Conservation (phyloP, 2,797 vertebrate genomes). For the Poecile montanus region DNA sequence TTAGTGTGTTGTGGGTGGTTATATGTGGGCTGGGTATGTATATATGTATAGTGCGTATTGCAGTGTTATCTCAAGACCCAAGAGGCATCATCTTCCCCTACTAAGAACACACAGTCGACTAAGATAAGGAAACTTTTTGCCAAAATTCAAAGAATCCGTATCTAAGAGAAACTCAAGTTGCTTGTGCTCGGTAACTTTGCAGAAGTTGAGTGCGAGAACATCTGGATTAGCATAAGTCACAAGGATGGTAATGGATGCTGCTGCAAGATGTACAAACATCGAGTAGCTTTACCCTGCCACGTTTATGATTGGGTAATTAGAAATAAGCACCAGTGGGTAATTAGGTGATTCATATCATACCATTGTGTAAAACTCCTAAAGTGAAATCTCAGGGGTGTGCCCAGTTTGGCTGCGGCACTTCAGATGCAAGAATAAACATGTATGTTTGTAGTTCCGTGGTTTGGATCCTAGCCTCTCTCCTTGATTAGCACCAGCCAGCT, state of each 20-base stretch:
- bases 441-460: neutral
- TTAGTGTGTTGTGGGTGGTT: accelerated
- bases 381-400: neutral
- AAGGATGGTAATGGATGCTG: neutral
- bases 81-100: neutral
- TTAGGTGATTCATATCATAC: neutral
- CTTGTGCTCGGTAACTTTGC: neutral
- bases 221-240: neutral
- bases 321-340: neutral
- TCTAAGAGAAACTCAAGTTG: neutral
- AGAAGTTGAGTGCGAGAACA: neutral
- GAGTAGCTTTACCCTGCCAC: neutral
- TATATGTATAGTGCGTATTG: accelerated
- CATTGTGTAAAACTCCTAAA: neutral
- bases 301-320: neutral
- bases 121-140: neutral
- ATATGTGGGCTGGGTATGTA: accelerated
- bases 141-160: neutral
- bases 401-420: neutral
- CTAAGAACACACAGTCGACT: accelerated
- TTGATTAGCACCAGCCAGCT: neutral
- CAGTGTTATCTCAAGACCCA: neutral
- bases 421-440: neutral
- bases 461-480: neutral
- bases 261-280: neutral